These are phyloP conservation scores for Planiliza haematocheilus DNA, from an alignment of 2,113 vertebrate genomes.

Conservation along the genomic window DNA sequence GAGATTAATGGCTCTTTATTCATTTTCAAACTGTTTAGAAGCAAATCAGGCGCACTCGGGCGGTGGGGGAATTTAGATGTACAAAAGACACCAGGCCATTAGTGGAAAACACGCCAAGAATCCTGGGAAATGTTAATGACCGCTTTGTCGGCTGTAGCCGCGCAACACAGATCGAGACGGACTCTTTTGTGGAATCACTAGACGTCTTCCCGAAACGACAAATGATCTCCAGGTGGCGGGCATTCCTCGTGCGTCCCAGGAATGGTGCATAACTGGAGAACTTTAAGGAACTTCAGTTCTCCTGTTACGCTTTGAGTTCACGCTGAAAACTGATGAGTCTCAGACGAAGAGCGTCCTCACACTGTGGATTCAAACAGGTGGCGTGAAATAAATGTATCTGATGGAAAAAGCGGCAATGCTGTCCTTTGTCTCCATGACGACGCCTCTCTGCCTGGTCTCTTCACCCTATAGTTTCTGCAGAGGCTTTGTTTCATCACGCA, in stretches of 20 bases:
- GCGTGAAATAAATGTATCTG: too few relatives aligned
- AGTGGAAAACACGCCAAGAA: constrained; percentile 28
- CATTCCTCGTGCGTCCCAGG: background rate
- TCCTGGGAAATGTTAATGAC: constrained; percentile 21
- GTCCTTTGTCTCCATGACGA: constrained; percentile 38
- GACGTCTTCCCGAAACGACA: constrained; percentile 16
- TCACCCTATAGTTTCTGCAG: constrained; percentile 3
- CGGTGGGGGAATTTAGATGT: background rate
- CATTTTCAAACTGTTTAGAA: constrained; percentile 21
- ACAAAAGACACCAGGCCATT: constrained; percentile 25
- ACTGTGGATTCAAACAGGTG: background rate
- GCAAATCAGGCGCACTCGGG: constrained; percentile 29
- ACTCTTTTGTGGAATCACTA: constrained; percentile 9
- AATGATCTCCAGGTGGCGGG: constrained; percentile 19
- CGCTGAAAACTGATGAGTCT: too few relatives aligned
- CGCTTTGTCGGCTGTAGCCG: constrained; percentile 6
- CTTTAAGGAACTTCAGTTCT: too few relatives aligned
- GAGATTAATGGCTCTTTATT: constrained; percentile 31
- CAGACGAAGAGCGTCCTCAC: background rate
- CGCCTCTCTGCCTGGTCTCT: constrained; percentile 8
- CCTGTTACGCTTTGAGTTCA: too few relatives aligned
- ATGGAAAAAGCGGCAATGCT: constrained; percentile 1
- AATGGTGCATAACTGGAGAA: background rate
- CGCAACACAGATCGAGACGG: constrained; percentile 7
- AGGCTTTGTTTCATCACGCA: background rate